These are phyloP conservation scores for Silurus lanzhouensis DNA, from an alignment of 2,797 vertebrate genomes.

Conservation along the genomic window DNA sequence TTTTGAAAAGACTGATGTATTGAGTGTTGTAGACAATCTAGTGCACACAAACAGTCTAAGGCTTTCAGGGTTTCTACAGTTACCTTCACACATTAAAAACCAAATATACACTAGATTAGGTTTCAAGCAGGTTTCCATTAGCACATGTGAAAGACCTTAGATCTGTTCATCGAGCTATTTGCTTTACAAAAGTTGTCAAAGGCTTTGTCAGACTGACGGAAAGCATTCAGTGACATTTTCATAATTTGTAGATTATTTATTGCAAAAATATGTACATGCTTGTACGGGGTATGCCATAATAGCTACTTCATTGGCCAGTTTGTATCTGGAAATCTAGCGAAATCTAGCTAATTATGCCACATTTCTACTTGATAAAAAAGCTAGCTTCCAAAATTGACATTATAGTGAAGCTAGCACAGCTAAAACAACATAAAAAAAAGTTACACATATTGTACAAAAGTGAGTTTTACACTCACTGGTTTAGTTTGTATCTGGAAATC, in stretches of 20 bases:
- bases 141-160: constrained; percentile 17
- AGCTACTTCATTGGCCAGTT: background rate
- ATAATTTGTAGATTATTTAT: background rate
- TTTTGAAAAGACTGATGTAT: constrained; percentile 14
- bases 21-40: constrained; percentile 6
- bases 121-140: constrained; percentile 1
- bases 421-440: background rate
- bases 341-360: background rate
- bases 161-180: constrained; percentile 1
- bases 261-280: background rate
- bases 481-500: background rate
- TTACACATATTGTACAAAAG: background rate
- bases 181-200: background rate
- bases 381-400: background rate
- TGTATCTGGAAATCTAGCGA: background rate
- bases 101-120: background rate
- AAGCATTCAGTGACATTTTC: background rate
- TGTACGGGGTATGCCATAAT: too few species aligned
- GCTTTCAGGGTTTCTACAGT: constrained; percentile 2
- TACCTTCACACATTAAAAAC: constrained; percentile 20
- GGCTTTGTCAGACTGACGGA: background rate
- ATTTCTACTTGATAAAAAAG: background rate
- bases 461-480: background rate
- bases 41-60: background rate
- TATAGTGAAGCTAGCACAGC: background rate